Base-by-base conservation (phyloP, 2,888 invertebrate species). In the Lasioglossum lativentre region DNA sequence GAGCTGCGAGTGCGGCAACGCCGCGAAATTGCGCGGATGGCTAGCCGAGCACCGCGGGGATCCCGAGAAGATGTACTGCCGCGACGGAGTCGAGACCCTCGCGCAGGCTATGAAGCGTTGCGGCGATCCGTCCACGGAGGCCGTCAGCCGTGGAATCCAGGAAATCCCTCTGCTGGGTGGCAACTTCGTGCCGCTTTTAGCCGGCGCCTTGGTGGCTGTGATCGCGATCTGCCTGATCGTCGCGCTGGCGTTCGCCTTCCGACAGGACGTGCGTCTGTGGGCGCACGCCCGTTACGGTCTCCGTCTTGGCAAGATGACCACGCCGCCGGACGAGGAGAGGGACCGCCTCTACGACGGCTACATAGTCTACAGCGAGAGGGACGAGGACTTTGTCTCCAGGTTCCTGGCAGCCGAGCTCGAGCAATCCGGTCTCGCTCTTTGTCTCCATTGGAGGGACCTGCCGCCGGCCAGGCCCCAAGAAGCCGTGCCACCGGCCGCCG, bases 321-420 rank as follows among this genome's bases (percentile, higher is more conserved):
- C 90, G 0, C 92, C 93, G 78, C 89, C 95, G 94, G 89, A 96
- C 95, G 95, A 96, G 95, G 92, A 96, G 95, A 82, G 95, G 95
- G 95, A 96, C 95, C 95, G 97, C 94, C 95, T 97, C 92, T 96
- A 97, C 96, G 97, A 98, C 95, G 98, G 98, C 83, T 98, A 98
- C 95, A 96, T 98, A 94, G 97, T 98, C 87, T 98, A 98, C 96
- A 97, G 97, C 95, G 97, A 97, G 90, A 96, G 97, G 91, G 98
- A 98, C 93, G 96, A 97, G 96, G 95, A 97, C 96, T 96, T 97
- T 96, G 96, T 97, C 95, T 95, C 97, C 95, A 95, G 97, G 96
- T 95, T 97, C 96, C 93, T 98, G 95, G 96, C 97, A 95, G 92
- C 96, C 1, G 97, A 97, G 93, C 95, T 98, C 87, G 98, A 98